phyloP scores from a whole-genome alignment of 2,113 vertebrate genomes.

The Solea solea region DNA sequence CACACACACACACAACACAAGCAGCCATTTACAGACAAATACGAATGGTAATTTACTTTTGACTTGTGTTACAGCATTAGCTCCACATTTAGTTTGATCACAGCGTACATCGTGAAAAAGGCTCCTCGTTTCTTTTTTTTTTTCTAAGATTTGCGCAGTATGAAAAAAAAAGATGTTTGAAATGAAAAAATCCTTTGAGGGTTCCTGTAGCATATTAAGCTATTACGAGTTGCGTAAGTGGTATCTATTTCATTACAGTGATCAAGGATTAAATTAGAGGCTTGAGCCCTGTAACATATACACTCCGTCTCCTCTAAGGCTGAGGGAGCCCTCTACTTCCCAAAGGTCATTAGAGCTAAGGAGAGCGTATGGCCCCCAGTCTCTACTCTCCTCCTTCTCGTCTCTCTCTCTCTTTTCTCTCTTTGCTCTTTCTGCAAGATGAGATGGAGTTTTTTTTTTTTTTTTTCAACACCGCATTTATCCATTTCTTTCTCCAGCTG shows the following conservation, averaged over 20 bases:
- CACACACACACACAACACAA: slow-evolving; percentile 38
- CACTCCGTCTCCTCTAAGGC: slow-evolving; percentile 71
- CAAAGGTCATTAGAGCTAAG: slow-evolving; percentile 80
- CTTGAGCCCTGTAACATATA: slow-evolving; percentile 77
- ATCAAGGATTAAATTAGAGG: slow-evolving; percentile 81
- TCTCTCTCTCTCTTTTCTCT: slow-evolving; percentile 31
- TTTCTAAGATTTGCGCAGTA: slow-evolving; percentile 26
- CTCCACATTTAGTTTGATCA: slow-evolving; percentile 76
- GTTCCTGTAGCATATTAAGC: slow-evolving; percentile 74
- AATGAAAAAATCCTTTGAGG: slow-evolving; percentile 67
- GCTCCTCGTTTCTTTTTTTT: slow-evolving; percentile 41
- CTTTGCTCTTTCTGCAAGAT: slow-evolving; percentile 20
- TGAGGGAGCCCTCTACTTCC: slow-evolving; percentile 73
- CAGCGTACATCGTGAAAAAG: slow-evolving; percentile 52
- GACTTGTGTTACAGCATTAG: slow-evolving; percentile 64
- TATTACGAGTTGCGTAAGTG: slow-evolving; percentile 72
- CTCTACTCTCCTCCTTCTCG: slow-evolving; percentile 47
- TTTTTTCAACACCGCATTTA: slow-evolving; percentile 21
- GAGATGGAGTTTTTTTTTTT: slow-evolving; percentile 26
- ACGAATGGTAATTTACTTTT: slow-evolving; percentile 72
- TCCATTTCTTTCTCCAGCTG: slow-evolving; percentile 40
- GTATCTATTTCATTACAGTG: slow-evolving; percentile 80
- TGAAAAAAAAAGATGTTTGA: slow-evolving; percentile 50
- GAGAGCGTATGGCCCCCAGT: slow-evolving; percentile 67
- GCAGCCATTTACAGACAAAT: slow-evolving; percentile 57